Evolutionary conservation across 2,888 invertebrate genomes (phyloP).

Genomic region (Megastigmus dorsalis): DNA sequence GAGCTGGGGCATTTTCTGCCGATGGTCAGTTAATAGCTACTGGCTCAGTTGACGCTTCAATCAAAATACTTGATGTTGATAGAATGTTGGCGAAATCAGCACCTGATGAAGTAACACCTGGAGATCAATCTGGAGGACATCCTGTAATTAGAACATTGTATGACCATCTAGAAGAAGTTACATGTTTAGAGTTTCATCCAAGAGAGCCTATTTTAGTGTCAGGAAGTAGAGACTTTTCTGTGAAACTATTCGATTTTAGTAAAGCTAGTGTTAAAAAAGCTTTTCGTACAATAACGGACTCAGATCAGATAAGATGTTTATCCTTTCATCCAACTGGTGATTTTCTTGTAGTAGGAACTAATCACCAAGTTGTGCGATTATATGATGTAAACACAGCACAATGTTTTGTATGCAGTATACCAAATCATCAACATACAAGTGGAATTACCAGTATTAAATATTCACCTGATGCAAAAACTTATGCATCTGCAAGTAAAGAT

Average conservation of each 20-base stretch:
- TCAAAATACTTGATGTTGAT: constrained; percentile 99
- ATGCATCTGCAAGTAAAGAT: constrained; percentile 92
- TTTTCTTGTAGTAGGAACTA: constrained; percentile 93
- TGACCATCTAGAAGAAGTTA: constrained; percentile 98
- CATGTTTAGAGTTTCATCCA: constrained; percentile 97
- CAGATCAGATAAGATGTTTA: constrained; percentile 91
- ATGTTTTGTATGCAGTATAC: constrained; percentile 95
- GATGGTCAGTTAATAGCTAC: constrained; percentile 98
- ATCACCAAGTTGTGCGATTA: constrained; percentile 90
- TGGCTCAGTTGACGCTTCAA: constrained; percentile 98
- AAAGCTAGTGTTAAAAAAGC: constrained; percentile 99
- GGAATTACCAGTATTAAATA: constrained; percentile 87
- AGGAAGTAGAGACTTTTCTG: constrained; percentile 94
- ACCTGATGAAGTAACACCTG: constrained; percentile 89
- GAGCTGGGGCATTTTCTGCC: constrained; percentile 95
- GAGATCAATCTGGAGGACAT: constrained; percentile 93
- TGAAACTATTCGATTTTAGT: constrained; percentile 98
- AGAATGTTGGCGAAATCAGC: constrained; percentile 99
- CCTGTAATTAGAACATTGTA: constrained; percentile 98
- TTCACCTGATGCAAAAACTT: constrained; percentile 83
- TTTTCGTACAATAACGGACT: constrained; percentile 95
- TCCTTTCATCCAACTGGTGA: constrained; percentile 98
- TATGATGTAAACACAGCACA: constrained; percentile 97
- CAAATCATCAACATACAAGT: constrained; percentile 88
- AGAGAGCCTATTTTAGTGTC: constrained; percentile 95